A percentile compares a stretch with the other conserved stretches of the same genome.
These are phyloP conservation scores for Bursaphelenchus mucronatus DNA, from an alignment of 1,140 invertebrate species.

Conservation along the genomic window DNA sequence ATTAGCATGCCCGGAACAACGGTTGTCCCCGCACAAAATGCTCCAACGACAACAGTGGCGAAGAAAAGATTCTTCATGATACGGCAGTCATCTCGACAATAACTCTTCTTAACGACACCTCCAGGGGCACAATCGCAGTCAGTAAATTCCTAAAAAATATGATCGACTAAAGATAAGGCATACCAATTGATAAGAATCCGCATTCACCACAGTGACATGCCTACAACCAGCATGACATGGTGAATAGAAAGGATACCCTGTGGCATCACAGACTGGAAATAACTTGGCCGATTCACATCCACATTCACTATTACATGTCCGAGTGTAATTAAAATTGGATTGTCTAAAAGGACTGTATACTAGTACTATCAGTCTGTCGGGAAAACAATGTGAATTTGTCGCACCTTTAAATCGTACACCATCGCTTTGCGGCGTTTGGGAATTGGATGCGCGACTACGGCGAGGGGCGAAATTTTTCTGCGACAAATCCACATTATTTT, in stretches of 20 bases:
- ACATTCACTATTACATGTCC: constrained; percentile 49
- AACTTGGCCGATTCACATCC: constrained; percentile 50
- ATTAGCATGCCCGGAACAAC: constrained; percentile 59
- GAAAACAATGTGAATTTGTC: too few relatives aligned
- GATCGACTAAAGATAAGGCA: constrained; percentile 12
- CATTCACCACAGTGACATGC: constrained; percentile 31
- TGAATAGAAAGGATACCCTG: constrained; percentile 50
- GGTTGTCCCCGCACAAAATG: constrained; percentile 49
- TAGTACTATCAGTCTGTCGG: too few relatives aligned
- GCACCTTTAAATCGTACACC: too few relatives aligned
- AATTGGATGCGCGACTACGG: too few relatives aligned
- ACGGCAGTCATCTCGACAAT: constrained; percentile 42
- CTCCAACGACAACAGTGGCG: constrained; percentile 48
- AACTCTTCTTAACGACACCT: constrained; percentile 53
- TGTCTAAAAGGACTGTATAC: constrained; percentile 25
- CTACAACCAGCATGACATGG: constrained; percentile 59
- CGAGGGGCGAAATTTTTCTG: too few relatives aligned
- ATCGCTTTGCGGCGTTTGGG: too few relatives aligned
- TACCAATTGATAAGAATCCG: constrained; percentile 29
- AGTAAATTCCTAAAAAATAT: constrained; percentile 47
- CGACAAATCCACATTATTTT: too few relatives aligned
- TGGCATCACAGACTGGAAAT: constrained; percentile 54
- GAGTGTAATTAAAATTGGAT: constrained; percentile 55
- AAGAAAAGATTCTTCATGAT: constrained; percentile 43
- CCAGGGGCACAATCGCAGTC: constrained; percentile 48